These are phyloP conservation scores for Forbesichthys papilliferus DNA, from an alignment of 2,113 vertebrate species.

Conservation along the genomic window DNA sequence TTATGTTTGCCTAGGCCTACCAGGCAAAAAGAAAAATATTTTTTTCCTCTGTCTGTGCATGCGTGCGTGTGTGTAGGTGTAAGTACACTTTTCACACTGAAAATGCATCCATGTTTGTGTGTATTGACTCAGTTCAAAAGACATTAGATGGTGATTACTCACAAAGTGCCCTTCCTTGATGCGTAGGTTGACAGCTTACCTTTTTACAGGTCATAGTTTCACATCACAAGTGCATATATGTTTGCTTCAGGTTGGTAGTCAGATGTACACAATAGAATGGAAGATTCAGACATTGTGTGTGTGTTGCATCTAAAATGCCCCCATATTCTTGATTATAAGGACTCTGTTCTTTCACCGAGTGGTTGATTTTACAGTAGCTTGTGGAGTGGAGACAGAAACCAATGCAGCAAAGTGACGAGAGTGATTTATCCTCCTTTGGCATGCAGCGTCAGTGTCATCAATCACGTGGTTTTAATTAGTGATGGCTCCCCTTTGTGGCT, in stretches of 20 bases:
- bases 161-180: constrained; percentile 56
- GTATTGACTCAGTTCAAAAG: constrained; percentile 52
- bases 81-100: constrained; percentile 20
- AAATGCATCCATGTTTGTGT: constrained; percentile 7
- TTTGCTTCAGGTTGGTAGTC: constrained; percentile 35
- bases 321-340: background rate
- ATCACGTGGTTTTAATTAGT: constrained; percentile 81
- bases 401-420: constrained; percentile 74
- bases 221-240: constrained; percentile 40
- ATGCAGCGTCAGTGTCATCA: constrained; percentile 73
- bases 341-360: constrained; percentile 20
- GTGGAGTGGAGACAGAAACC: constrained; percentile 57
- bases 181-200: constrained; percentile 60
- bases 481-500: constrained; percentile 78
- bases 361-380: constrained; percentile 65
- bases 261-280: constrained; percentile 35
- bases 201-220: constrained; percentile 68
- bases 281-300: constrained; percentile 7
- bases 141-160: constrained; percentile 72
- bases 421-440: constrained; percentile 69
- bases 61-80: constrained; percentile 2
- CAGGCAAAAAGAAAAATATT: background rate
- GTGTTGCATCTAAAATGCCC: constrained; percentile 2
- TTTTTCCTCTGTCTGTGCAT: background rate
- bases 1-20: background rate